These are phyloP conservation scores for Chironomus tepperi DNA, from an alignment of 1,140 invertebrate genomes.

Conservation along the genomic window DNA sequence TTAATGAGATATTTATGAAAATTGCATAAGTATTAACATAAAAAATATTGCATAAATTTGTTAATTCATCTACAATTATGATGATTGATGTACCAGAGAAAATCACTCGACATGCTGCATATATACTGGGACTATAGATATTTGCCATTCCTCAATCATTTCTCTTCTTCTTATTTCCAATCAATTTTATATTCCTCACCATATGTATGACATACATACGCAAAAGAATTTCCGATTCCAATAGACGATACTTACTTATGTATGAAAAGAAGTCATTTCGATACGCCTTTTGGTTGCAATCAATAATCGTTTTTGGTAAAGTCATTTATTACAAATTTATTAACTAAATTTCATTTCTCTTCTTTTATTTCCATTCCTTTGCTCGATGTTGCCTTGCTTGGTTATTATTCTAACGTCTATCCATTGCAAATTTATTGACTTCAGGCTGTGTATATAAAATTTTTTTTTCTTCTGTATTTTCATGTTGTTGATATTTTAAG, in stretches of 20 bases:
- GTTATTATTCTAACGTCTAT: background rate
- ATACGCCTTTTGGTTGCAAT: conserved; percentile 20
- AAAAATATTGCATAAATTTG: too few species aligned
- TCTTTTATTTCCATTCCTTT: too few species aligned
- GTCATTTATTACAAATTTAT: conserved; percentile 23
- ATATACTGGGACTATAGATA: background rate
- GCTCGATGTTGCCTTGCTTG: background rate
- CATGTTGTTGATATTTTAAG: too few species aligned
- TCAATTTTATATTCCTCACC: background rate
- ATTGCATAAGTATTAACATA: too few species aligned
- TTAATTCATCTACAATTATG: background rate
- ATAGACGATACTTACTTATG: background rate
- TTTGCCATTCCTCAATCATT: background rate
- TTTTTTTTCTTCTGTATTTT: too few species aligned
- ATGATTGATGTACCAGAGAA: conserved; percentile 4
- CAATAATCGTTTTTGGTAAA: conserved; percentile 4
- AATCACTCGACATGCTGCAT: background rate
- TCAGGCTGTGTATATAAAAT: background rate
- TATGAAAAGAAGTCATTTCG: background rate
- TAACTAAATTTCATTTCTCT: conserved; percentile 22
- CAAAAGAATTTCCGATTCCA: background rate
- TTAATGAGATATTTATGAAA: too few species aligned
- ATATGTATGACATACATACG: background rate
- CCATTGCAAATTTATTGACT: conserved; percentile 23
- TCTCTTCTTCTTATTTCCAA: background rate